These are phyloP conservation scores for Phalacrocorax aristotelis DNA, from an alignment of 2,113 vertebrate genomes.

Conservation along the genomic window DNA sequence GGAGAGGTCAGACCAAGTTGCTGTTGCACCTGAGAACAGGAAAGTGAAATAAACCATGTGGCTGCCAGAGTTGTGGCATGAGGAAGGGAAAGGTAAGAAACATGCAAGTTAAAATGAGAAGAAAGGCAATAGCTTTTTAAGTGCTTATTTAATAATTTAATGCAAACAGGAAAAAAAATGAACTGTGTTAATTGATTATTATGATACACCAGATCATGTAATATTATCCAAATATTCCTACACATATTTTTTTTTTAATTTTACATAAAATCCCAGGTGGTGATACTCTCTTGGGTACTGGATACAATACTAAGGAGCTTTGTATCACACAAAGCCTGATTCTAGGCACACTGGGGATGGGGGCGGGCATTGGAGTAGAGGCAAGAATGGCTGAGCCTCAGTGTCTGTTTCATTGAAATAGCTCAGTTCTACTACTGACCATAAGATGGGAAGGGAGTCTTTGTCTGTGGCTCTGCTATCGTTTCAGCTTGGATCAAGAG, in stretches of 20 bases:
- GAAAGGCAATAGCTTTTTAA: background rate
- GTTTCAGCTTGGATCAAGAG: background rate
- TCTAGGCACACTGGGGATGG: background rate
- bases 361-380: background rate
- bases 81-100: background rate
- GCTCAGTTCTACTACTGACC: background rate
- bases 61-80: rapidly evolving
- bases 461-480: background rate
- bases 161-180: background rate
- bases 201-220: background rate
- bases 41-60: background rate
- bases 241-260: background rate
- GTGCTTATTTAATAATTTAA: background rate
- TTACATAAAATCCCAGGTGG: background rate
- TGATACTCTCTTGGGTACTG: background rate
- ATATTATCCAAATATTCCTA: background rate
- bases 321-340: background rate
- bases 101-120: background rate
- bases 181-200: background rate
- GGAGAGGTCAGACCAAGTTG: background rate
- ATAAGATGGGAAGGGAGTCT: background rate
- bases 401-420: background rate
- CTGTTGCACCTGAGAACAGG: background rate
- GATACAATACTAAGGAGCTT: background rate
- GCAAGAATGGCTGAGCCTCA: background rate